Base-by-base conservation (phyloP, 2,888 invertebrate species). In the Lacanobia oleracea region DNA sequence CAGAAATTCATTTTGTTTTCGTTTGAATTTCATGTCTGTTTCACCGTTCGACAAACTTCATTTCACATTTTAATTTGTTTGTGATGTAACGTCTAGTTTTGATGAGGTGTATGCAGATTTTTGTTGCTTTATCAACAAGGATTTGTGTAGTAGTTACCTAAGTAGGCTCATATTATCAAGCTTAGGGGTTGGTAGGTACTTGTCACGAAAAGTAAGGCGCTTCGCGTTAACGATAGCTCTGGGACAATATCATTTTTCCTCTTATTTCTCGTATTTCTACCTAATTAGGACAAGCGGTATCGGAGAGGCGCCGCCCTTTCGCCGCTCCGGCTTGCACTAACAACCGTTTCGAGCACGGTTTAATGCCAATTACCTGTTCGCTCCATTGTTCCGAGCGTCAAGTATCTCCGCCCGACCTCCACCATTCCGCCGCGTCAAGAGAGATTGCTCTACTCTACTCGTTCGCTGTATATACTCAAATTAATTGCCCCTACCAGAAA, bases 351-450 rank as follows among this genome's bases (percentile, higher is more conserved):
- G 86, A 92, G 90, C 86, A 88, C 86, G 88, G 90, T 89, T 93
- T 93, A 93, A 94, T 93, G 91, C 92, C 93, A 93, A 93, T 94
- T 94, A 94, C 91, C 92, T 91, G 92, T 85, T 83, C 88, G 83
- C 88, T 90, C 86, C 87, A 91, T 93, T 93, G 91, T 93, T 92
- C 85, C 75, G 77, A 89, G 90, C 88, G 86, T 92, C 91, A 89
- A 93, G 92, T 92, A 91, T 90, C 87, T 73, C 83, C 83, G 84
- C 80, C 80, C 81, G 73, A 82, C 82, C 82, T 83, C 74, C 60
- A 69, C 78, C 67, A 71, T 71, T 82, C 68, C 73, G 79, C 80
- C 79, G 72, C 79, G 73, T 82, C 72, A 78, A 89, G 86, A 85
- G 87, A 86, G 88, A 89, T 91, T 89, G 83, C 77, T 84, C 82